Evolutionary conservation across 2,797 vertebrate species (phyloP).

Genomic region (Platalea minor): DNA sequence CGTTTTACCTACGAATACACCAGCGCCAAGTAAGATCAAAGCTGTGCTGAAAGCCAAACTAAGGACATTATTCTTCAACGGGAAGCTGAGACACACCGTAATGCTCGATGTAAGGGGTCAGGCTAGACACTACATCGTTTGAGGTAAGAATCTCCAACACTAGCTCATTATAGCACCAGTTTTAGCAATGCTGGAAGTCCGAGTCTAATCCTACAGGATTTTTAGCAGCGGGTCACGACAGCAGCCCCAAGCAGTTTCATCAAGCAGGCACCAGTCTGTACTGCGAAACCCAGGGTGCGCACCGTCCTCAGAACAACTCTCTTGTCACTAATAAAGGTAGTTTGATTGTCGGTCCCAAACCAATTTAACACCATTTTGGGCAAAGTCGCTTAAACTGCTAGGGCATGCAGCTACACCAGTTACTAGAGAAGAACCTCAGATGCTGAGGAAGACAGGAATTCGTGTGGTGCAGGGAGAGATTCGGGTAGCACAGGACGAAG

Average conservation of each 20-base stretch:
- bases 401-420: not conserved
- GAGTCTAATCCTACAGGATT: not conserved
- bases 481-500: not conserved
- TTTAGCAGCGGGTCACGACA: not conserved
- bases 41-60: not conserved
- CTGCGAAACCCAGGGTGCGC: accelerated
- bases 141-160: not conserved
- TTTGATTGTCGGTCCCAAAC: not conserved
- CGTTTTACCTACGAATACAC: not conserved
- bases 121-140: not conserved
- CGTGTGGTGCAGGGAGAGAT: not conserved
- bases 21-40: not conserved
- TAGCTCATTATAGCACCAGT: not conserved
- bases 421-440: not conserved
- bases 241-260: not conserved
- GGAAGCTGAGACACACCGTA: not conserved
- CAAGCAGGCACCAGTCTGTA: no score
- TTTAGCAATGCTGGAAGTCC: not conserved
- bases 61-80: not conserved
- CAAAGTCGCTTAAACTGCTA: not conserved
- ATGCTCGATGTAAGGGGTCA: accelerated
- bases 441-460: not conserved
- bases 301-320: accelerated
- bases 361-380: not conserved
- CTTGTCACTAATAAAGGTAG: not conserved